Base-by-base conservation (phyloP, 2,113 vertebrate species). In the Dermatemys mawii region DNA sequence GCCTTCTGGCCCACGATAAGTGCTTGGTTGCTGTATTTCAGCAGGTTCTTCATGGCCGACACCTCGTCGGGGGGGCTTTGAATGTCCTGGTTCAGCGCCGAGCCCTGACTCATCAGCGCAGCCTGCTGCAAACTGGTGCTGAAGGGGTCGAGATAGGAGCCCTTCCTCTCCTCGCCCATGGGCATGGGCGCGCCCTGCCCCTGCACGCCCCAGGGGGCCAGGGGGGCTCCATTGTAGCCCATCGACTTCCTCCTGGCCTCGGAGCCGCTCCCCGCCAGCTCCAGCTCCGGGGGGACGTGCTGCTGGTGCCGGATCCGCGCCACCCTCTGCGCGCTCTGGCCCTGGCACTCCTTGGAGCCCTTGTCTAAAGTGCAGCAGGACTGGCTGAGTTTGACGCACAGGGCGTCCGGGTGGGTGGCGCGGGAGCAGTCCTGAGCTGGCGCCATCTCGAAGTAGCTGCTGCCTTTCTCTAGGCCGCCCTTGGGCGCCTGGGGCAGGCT, bases 251-350 rank as follows among this genome's bases (percentile, higher is more conserved):
- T 98, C 96, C 99, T 99, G 85, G 98, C 98, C 84, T 99, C 99
- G 4, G 98, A 96, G 90, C 96, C 97, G 0, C 88, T 6, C 2
- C 75, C 63, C 4, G 94, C 89, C 0, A 81, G 95, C 75, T 98
- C 98, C 0, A n/a, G 95, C 82, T 99, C 99, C 0, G 98, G 96
- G 50, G 98, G 96, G 86, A 97, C 95, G 96, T 99, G 99, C 97
- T 99, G 99, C 98, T 99, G 99, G 96, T 99, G 99, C 92, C 99
- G 98, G 97, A 99, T 99, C 32, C 99, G 98, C 13, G 99, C 99
- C 96, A 99, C 99, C 92, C 99, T 99, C 97, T 99, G 99, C 54
- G 93, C 87, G 22, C 84, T 94, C 0, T 95, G 95, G 5, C 73
- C 19, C 0, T 97, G 93, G 44, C 63, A 81, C n/a, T 98, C 98